Percentiles rank a stretch among this genome's conserved stretches.
Evolutionary conservation across 2,113 vertebrate species (phyloP).

Genomic region (Menura novaehollandiae): DNA sequence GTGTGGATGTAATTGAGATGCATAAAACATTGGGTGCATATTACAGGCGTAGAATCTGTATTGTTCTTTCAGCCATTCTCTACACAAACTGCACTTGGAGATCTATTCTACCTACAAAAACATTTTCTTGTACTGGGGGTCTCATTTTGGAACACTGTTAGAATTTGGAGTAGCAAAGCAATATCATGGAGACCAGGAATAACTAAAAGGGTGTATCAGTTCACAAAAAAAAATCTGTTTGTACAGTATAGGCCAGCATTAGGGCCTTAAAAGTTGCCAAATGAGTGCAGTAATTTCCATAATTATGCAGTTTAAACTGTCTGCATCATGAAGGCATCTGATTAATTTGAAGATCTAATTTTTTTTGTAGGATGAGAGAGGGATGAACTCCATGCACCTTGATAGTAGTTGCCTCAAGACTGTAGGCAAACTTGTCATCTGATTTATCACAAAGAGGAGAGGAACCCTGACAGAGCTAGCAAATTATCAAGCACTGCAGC

Average conservation of each 20-base stretch:
- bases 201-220: neutral
- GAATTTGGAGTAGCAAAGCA: neutral
- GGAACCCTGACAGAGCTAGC: neutral
- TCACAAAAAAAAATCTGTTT: neutral
- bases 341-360: constrained; percentile 1
- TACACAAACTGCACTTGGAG: neutral
- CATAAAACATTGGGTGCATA: neutral
- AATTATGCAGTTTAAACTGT: constrained; percentile 2
- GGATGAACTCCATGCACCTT: neutral
- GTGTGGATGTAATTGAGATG: neutral
- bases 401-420: neutral
- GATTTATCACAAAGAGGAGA: neutral
- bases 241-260: neutral
- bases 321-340: neutral
- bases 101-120: neutral
- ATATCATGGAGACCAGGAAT: neutral
- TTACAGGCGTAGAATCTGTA: neutral
- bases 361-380: neutral
- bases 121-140: neutral
- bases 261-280: neutral
- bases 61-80: neutral
- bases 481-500: neutral
- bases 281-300: neutral
- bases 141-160: neutral
- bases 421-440: neutral